Percentiles rank a stretch among this genome's conserved stretches.
Conservation (phyloP, 53 echinoderm and acorn worm species). For the Paracentrotus lividus region DNA sequence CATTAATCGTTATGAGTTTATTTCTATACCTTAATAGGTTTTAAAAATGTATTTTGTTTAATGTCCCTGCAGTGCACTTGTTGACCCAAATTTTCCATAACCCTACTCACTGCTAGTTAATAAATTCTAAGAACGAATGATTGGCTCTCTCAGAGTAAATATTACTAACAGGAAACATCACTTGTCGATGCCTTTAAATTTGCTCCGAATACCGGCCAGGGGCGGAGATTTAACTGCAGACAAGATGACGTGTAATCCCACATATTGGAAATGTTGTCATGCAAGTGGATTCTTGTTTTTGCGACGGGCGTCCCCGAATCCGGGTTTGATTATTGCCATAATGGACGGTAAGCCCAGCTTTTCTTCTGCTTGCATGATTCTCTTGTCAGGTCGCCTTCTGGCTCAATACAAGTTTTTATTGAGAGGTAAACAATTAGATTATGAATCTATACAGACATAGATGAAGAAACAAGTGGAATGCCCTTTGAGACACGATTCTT, state of each 20-base stretch:
- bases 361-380: not conserved
- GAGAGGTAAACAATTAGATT: slow-evolving; percentile 35
- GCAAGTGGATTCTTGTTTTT: slow-evolving; percentile 38
- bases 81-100: not conserved
- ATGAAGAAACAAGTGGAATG: slow-evolving; percentile 18
- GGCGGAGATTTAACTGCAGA: slow-evolving; percentile 37
- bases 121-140: not conserved
- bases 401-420: not conserved
- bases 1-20: too few species aligned
- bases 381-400: not conserved
- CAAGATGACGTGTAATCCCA: not conserved
- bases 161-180: not conserved
- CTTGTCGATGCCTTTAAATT: not conserved
- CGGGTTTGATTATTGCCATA: slow-evolving; percentile 28
- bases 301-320: slow-evolving; percentile 26
- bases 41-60: too few species aligned
- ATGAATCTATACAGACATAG: not conserved
- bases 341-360: not conserved
- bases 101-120: not conserved
- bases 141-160: not conserved
- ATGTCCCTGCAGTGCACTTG: not conserved
- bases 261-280: slow-evolving; percentile 28
- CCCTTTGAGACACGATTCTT: not conserved
- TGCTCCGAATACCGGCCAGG: not conserved
- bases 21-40: too few species aligned